Base-by-base conservation (phyloP, 2,888 invertebrate species). In the Tipula unca region DNA sequence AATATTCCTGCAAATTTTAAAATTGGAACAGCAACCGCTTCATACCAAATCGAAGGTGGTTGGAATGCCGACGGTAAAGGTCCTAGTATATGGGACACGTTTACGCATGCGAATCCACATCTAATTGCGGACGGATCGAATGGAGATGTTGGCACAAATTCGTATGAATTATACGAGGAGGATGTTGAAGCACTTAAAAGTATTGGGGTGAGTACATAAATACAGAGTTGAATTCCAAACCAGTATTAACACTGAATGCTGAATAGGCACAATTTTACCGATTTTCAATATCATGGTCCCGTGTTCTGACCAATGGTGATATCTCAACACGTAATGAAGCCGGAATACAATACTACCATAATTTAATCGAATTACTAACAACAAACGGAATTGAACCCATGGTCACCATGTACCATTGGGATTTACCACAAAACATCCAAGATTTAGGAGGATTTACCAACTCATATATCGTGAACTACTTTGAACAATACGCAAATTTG, bases 281-380 rank as follows among this genome's bases (percentile, higher is more conserved):
- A 82, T 93, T 93, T 88, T 93, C 93, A 2, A 91, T 93, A 86
- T 92, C 94, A 0, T 95, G 95, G 95, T 89, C 94, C 0, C 90
- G 95, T 25, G 90, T 95, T 29, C 88, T 94, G 85, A 93, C 94
- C 0, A 92, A 91, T 29, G 93, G 93, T 54, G 92, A 91, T 85
- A 87, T 91, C 0, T 91, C 92, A 85, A 89, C 90, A n/a, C 89
- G 93, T 13, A 95, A 94, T 88, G 88, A 92, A 87, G 91, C 91
- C 0, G 95, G 94, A 1, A 90, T 94, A 14, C 89, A 91, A 32
- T 94, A 95, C 89, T 95, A 95, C 89, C 93, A 93, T 87, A 91
- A 92, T 87, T 89, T 94, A 5, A 93, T 95, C 85, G 89, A 94
- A 88, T 93, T 92, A 88, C 91, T 95, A 87, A 87, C 93, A 0